Evolutionary conservation across 2,888 invertebrate species (phyloP).

Genomic region (Synanthedon vespiformis): DNA sequence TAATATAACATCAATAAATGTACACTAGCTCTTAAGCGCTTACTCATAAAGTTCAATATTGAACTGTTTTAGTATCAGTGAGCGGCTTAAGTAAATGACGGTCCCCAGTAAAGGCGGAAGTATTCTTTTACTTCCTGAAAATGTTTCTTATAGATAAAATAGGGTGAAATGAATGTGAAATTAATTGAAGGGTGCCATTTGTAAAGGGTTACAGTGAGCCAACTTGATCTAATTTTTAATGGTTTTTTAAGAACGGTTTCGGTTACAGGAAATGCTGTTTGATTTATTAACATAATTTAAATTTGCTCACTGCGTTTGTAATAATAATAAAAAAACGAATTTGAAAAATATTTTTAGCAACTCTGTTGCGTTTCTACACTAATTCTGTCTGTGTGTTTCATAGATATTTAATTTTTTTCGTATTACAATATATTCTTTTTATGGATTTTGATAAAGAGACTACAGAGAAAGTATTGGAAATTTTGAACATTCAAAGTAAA

Average conservation of each 20-base stretch:
- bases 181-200: slow-evolving; percentile 53
- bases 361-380: no score
- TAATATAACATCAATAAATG: neutral
- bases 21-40: neutral
- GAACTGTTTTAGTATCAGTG: slow-evolving; percentile 3
- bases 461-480: no score
- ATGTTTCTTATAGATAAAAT: slow-evolving; percentile 34
- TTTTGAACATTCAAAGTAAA: no score
- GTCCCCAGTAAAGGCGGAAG: slow-evolving; percentile 30
- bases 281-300: no score
- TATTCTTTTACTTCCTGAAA: slow-evolving; percentile 41
- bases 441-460: no score
- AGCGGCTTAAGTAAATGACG: slow-evolving; percentile 21
- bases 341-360: no score
- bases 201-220: slow-evolving; percentile 35
- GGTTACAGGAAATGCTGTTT: neutral
- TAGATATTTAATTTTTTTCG: no score
- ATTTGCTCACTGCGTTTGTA: no score
- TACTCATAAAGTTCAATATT: slow-evolving; percentile 11
- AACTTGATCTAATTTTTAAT: slow-evolving; percentile 33
- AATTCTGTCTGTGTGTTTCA: no score
- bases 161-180: slow-evolving; percentile 55
- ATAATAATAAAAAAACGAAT: no score
- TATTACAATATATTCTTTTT: no score
- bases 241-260: slow-evolving; percentile 11